Evolutionary conservation across 2,113 vertebrate genomes (phyloP).

Genomic region (Centropus unirufus): DNA sequence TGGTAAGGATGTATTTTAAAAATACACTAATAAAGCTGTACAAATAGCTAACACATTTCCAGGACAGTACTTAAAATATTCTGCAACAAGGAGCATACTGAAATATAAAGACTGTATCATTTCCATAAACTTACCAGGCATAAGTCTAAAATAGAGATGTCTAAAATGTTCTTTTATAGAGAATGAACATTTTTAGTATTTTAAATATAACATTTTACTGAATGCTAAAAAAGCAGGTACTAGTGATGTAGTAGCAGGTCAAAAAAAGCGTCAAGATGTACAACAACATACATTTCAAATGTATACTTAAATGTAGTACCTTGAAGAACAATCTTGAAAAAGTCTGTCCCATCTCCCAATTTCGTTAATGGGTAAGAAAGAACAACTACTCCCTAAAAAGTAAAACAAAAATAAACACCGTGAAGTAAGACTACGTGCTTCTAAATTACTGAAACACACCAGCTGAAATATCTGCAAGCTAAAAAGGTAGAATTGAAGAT

Average conservation of each 20-base stretch:
- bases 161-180: neutral
- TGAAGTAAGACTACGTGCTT: neutral
- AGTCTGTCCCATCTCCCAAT: conserved; percentile 54
- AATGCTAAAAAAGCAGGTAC: neutral
- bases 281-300: neutral
- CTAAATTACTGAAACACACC: neutral
- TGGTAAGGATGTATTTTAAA: neutral
- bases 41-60: neutral
- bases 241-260: neutral
- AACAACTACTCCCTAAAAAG: conserved; percentile 69
- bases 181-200: neutral
- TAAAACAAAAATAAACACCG: neutral
- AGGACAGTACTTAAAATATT: neutral
- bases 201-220: neutral
- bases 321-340: conserved; percentile 73
- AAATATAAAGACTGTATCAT: neutral
- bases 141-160: neutral
- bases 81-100: neutral
- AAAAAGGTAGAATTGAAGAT: neutral
- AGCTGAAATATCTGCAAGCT: neutral
- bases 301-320: conserved; percentile 49
- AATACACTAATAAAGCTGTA: neutral
- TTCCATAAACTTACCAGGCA: neutral
- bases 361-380: conserved; percentile 60
- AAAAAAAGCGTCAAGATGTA: neutral